Base-by-base conservation (phyloP, 2,797 vertebrate genomes). In the Leuciscus waleckii region DNA sequence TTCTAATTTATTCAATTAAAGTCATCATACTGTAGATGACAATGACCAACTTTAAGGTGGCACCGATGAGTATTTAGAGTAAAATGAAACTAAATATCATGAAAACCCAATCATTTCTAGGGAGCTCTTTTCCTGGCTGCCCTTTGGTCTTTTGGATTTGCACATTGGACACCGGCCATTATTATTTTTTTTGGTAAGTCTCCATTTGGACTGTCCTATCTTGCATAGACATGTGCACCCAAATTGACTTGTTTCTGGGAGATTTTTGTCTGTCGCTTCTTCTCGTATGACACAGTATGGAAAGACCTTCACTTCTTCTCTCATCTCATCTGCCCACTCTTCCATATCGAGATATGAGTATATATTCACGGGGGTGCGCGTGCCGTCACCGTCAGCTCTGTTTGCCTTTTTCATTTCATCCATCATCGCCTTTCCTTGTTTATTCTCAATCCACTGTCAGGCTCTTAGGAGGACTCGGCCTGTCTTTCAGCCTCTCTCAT, bases 361-460 rank as follows among this genome's bases (percentile, higher is more conserved):
- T 85, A 51, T 74, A 65, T 86, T 84, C 63, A 75, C 49, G 7
- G 69, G 78, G 79, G 67, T 74, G 79, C 39, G 43, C 77, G 13
- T 56, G 61, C 83, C 77, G 75, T 79, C 77, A 67, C 70, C 29
- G 65, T 77, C 83, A 58, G 63, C 88, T 85, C 71, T 65, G 35
- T 68, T 69, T 83, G 65, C n/a, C 35, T 56, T 85, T 87, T 67
- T 51, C 67, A 76, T 78, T 61, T 79, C 88, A 82, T 87, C 84
- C 86, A 86, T 89, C 90, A 79, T 82, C 70, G 41, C 26, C 68
- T 46, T 65, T 69, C 49, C 54, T 56, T 90, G 81, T 89, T 88
- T 84, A 89, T 85, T 84, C 84, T 83, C 83, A 63, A 63, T 90
- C 85, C 70, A 69, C 84, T 81, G 86, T 88, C 83, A 88, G 56